These are phyloP conservation scores for Cranoglanis bouderius DNA, from an alignment of 2,113 vertebrate species.

Conservation along the genomic window DNA sequence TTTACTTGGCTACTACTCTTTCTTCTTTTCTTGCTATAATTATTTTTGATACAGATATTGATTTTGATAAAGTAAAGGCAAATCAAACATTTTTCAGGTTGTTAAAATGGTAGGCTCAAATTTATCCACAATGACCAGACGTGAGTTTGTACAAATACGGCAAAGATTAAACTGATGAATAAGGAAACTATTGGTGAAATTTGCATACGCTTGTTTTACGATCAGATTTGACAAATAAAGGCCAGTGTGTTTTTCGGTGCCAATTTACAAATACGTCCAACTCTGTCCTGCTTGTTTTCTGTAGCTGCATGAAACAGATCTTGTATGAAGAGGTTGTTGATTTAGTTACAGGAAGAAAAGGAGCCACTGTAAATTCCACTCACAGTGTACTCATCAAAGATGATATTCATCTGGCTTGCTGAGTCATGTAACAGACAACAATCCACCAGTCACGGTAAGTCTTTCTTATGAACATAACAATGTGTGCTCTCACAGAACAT, in stretches of 20 bases:
- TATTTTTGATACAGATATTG: not conserved
- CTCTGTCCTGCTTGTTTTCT: not conserved
- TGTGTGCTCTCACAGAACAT: conserved; percentile 6
- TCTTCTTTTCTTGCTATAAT: not conserved
- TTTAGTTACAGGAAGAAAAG: conserved; percentile 1
- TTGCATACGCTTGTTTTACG: not conserved
- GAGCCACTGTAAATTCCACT: conserved; percentile 4
- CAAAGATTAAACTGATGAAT: not conserved
- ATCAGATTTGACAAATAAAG: conserved; percentile 3
- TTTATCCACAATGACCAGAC: not conserved
- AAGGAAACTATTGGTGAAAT: not conserved
- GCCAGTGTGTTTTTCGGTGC: not conserved
- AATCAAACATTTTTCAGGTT: not conserved
- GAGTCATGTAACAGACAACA: conserved; percentile 32
- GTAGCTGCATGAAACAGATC: not conserved
- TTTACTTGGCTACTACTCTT: not conserved
- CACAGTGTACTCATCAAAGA: conserved; percentile 12
- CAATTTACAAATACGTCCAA: not conserved
- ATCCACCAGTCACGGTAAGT: not conserved
- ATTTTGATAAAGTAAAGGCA: not conserved
- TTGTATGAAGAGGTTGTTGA: not conserved
- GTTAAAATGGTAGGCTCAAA: not conserved
- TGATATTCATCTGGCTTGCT: conserved; percentile 25
- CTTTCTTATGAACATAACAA: conserved; percentile 20
- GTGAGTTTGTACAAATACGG: not conserved